Conservation (phyloP, 2,113 vertebrate genomes). For the Illadopsis cleaveri region DNA sequence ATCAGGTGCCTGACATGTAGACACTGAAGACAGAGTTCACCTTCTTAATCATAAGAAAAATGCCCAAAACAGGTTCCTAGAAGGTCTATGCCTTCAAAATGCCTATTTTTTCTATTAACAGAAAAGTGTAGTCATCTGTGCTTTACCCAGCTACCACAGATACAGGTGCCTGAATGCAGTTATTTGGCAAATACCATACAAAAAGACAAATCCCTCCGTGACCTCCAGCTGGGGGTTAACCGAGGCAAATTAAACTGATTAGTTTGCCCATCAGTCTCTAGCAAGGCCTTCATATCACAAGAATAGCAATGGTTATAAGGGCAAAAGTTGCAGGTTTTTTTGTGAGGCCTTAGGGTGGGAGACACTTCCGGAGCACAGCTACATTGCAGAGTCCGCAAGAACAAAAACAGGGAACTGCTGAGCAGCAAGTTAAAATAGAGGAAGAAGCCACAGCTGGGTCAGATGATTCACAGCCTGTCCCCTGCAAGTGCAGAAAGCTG, state of each 20-base stretch:
- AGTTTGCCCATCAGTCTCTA: background rate
- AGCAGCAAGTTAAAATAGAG: background rate
- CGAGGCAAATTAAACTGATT: background rate
- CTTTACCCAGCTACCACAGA: background rate
- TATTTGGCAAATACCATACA: background rate
- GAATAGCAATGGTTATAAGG: background rate
- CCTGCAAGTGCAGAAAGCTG: background rate
- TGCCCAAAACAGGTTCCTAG: background rate
- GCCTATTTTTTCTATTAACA: background rate
- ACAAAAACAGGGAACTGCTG: constrained; percentile 11
- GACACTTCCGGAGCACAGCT: background rate
- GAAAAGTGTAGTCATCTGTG: background rate
- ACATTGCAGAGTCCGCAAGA: background rate
- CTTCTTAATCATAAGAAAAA: background rate
- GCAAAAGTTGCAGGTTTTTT: background rate
- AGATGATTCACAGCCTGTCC: background rate
- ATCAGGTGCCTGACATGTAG: background rate
- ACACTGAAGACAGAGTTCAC: background rate
- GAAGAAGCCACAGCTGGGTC: constrained; percentile 1
- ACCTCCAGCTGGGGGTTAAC: background rate
- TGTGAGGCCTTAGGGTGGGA: background rate
- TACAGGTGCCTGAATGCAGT: background rate
- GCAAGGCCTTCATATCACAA: background rate
- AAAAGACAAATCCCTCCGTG: background rate
- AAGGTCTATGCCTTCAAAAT: background rate